These are phyloP conservation scores for Chrysocyon brachyurus DNA, from an alignment of 2,797 vertebrate species.

Conservation along the genomic window DNA sequence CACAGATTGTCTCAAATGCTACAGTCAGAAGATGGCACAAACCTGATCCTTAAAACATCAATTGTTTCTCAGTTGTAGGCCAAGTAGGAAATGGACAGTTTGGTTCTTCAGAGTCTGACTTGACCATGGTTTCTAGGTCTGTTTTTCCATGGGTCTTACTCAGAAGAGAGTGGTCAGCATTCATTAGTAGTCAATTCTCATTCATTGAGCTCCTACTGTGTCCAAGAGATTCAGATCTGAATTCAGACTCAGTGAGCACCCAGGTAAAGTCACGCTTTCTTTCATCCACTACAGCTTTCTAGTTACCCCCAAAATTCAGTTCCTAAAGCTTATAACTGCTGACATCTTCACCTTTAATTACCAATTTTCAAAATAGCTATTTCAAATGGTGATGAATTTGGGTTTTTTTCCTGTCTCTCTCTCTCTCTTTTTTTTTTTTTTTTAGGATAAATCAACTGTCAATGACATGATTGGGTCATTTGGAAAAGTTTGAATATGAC, in stretches of 20 bases:
- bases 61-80: not conserved
- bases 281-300: not conserved
- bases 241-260: not conserved
- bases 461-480: not conserved
- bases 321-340: not conserved
- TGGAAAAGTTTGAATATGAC: not conserved
- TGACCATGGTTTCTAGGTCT: not conserved
- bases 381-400: not conserved
- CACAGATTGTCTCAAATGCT: conserved; percentile 1
- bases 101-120: not conserved
- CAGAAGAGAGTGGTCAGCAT: not conserved
- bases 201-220: not conserved
- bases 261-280: not conserved
- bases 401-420: not conserved
- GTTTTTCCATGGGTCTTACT: not conserved
- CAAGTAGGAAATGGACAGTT: not conserved
- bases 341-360: not conserved
- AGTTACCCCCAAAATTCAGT: not conserved
- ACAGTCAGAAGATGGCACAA: not conserved
- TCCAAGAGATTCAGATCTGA: not conserved
- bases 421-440: not conserved
- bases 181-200: not conserved
- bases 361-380: not conserved
- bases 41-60: not conserved
- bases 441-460: not conserved